These are phyloP conservation scores for Amblyjoppa proteus DNA, from an alignment of 2,888 invertebrate species.

Conservation along the genomic window DNA sequence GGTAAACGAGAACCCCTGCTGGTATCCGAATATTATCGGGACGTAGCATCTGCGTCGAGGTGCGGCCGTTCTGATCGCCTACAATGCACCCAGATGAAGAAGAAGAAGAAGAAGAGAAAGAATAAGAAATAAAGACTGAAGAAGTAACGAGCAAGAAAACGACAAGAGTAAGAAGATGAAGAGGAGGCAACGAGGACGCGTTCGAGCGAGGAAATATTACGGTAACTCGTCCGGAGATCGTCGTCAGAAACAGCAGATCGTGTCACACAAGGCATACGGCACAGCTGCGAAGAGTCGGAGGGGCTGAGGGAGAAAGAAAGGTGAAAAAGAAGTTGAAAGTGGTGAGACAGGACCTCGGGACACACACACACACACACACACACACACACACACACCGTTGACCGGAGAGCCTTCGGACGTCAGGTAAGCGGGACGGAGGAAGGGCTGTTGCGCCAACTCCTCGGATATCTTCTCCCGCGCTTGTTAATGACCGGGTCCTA, in stretches of 20 bases:
- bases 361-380: conserved; percentile 13
- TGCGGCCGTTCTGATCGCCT: conserved; percentile 51
- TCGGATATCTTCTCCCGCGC: conserved; percentile 61
- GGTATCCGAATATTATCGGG: conserved; percentile 60
- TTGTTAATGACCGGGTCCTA: conserved; percentile 81
- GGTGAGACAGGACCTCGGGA: conserved; percentile 39
- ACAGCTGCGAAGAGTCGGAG: conserved; percentile 11
- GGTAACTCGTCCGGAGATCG: conserved; percentile 55
- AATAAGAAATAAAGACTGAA: conserved; percentile 4
- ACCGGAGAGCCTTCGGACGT: conserved; percentile 17
- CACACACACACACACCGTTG: conserved; percentile 8
- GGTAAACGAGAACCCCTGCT: conserved; percentile 49
- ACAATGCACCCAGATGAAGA: conserved; percentile 7
- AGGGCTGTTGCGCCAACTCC: conserved; percentile 41
- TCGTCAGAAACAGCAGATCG: conserved; percentile 52
- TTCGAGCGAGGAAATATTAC: conserved; percentile 57
- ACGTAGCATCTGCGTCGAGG: conserved; percentile 61
- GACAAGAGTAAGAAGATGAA: conserved; percentile 19
- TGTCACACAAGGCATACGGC: conserved; percentile 40
- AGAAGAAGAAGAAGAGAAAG: conserved; percentile 1
- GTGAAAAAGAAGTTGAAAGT: conserved; percentile 52
- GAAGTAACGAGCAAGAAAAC: conserved; percentile 4
- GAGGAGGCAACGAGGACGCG: conserved; percentile 10
- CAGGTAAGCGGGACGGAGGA: conserved; percentile 32
- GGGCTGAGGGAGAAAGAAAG: conserved; percentile 1